phyloP scores from a whole-genome alignment of 2,797 vertebrate genomes.

The Clarias platycephalus region DNA sequence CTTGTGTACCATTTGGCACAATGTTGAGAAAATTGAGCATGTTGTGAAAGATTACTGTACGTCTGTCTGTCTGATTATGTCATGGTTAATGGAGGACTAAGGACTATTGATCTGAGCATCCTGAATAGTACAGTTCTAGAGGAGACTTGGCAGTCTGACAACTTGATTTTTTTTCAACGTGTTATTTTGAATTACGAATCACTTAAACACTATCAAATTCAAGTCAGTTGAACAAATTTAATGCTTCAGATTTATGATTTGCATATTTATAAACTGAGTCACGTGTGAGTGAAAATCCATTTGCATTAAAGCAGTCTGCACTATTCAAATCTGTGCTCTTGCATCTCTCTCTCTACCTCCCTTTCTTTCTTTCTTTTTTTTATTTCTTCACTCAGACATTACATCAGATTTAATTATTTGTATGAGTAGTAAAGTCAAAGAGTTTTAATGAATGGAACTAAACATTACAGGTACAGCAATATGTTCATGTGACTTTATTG shows the following conservation, averaged over 20 bases:
- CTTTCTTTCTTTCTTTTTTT: not conserved
- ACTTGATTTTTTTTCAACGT: too few species aligned
- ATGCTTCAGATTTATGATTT: slow-evolving; percentile 17
- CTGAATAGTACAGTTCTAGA: not conserved
- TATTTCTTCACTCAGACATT: not conserved
- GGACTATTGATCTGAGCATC: too few species aligned
- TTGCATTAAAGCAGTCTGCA: slow-evolving; percentile 28
- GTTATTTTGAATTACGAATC: not conserved
- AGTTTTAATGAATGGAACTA: not conserved
- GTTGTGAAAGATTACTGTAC: not conserved
- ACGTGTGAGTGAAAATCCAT: slow-evolving; percentile 7
- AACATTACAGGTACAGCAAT: not conserved
- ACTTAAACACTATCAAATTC: slow-evolving; percentile 7
- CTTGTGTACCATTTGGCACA: not conserved
- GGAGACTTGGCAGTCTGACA: not conserved
- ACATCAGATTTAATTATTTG: not conserved
- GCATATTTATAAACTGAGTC: not conserved
- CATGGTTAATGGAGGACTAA: not conserved
- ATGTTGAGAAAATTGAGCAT: not conserved
- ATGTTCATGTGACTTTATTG: not conserved
- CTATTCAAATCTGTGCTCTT: not conserved
- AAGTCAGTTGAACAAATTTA: not conserved
- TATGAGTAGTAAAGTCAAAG: not conserved
- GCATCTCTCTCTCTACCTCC: not conserved
- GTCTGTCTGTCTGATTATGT: not conserved